Base-by-base conservation (phyloP, 2,113 vertebrate species). In the Pomatorhinus ruficollis region DNA sequence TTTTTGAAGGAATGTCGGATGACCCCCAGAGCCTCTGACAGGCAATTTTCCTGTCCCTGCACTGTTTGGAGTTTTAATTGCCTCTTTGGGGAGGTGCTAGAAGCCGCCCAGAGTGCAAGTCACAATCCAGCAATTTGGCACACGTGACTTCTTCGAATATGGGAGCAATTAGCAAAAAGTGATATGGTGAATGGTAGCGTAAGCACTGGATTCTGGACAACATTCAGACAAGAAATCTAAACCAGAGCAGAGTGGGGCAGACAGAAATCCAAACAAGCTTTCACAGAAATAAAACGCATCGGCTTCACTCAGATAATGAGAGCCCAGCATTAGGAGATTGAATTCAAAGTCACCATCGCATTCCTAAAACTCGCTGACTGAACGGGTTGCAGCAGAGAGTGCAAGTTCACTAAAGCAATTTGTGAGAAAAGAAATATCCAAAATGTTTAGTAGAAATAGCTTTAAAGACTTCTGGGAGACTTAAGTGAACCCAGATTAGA, bases 151-250 rank as follows among this genome's bases (percentile, higher is more conserved):
- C 68, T 60, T 90, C 11, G 2, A 97, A 95, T 93, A 95, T 89
- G 90, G 95, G 54, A 80, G 92, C 89, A 98, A 97, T 97, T 97
- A 97, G 75, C 83, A 97, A 97, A 96, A 96, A 94, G 68, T 18
- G 64, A 92, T 97, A 89, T 23, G 76, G 93, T 94, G 97, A 97
- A 95, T 95, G 84, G 89, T 70, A 95, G 88, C 19, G 1, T 96
- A 88, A 95, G 91, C 68, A 83, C 78, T 31, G 25, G 92, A 89
- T 90, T 94, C 95, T 96, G 91, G 90, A 94, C 59, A 94, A 68
- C 88, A 72, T 94, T 89, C 93, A 95, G 63, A 80, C 4, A 28
- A 93, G 84, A 97, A 95, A 95, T 91, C 59, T 94, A 96, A 97
- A 92, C 87, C 81, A 97, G 71, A 96, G 85, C 52, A 94, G 35